Evolutionary conservation across 30 jellyfish, hydroid and myxozoan genomes (phyloP), one percentile per base, ranked within the genome.

Genomic region (Haliclystus octoradiatus): DNA sequence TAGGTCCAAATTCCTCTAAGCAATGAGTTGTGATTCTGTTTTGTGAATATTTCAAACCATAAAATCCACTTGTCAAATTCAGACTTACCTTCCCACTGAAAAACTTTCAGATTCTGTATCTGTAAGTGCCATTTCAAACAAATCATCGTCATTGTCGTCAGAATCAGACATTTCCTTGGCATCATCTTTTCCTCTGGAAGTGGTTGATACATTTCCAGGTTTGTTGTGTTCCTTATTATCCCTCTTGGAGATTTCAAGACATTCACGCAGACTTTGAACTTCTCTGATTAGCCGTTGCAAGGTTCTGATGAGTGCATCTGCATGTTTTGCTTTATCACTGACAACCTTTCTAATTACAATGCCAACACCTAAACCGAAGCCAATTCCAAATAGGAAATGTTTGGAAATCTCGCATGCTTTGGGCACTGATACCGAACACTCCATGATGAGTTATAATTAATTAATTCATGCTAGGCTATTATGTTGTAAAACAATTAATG

Each of bases 311-410:
- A 84, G 74, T 19, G 52, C 89, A 0, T 78, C 76, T 1, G 40
- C 28, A 3, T 72, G 73, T 65, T 73, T 77, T 31, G 50, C 3
- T 30, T 35, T 68, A 40, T 77, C 84, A 1, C 64, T 72, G 29
- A 66, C 46, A 26, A 65, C 68, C n/a, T 47, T 12, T 49, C 67
- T 50, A 32, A 76, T 64, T 26, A 74, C 70, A 3, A 84, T 61
- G 50, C 95, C 95, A 25, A 78, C 27, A 0, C 95, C 95, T 49
- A 77, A 75, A 14, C 93, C 88, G 29, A 84, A 2, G 33, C 83
- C 79, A 57, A 73, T 66, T 1, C 93, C 93, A 46, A 84, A 73
- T 23, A 73, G 79, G 62, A 73, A 62, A 33, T 53, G 28, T 40
- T 73, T 73, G 5, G 84, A 52, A 33, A 73, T 33, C 24, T 73